A percentile compares a stretch with the other conserved stretches of the same genome.
These are phyloP conservation scores for Plestiodon gilberti DNA, from an alignment of 2,113 vertebrate genomes.

Conservation along the genomic window DNA sequence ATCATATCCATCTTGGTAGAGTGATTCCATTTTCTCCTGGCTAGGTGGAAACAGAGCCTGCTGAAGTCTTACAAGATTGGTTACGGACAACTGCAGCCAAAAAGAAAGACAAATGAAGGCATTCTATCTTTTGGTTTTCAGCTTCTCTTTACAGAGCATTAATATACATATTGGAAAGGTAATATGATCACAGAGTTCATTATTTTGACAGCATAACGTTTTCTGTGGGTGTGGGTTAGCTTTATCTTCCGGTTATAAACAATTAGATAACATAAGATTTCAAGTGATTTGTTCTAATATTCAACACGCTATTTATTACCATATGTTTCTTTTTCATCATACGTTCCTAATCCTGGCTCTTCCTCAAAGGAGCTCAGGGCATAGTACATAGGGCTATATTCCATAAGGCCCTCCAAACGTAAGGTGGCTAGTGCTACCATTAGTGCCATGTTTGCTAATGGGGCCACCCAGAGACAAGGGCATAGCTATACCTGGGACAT, in stretches of 20 bases:
- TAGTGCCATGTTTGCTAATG: not conserved
- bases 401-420: too few species aligned
- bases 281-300: not conserved
- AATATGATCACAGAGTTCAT: not conserved
- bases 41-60: slow-evolving; percentile 86
- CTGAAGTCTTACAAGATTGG: slow-evolving; percentile 84
- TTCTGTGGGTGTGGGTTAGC: not conserved
- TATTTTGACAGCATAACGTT: not conserved
- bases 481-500: not conserved
- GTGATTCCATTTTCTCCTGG: slow-evolving; percentile 66
- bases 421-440: too few species aligned
- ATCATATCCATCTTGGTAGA: slow-evolving; percentile 81
- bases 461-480: not conserved
- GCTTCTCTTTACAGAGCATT: not conserved
- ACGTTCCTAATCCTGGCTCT: not conserved
- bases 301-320: not conserved
- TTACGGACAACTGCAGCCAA: slow-evolving; percentile 80
- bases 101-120: not conserved
- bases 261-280: not conserved
- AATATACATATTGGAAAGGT: not conserved
- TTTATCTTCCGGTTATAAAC: not conserved
- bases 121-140: too few species aligned
- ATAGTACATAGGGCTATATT: not conserved
- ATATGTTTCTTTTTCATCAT: not conserved
- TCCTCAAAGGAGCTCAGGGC: not conserved